A percentile compares a stretch with the other conserved stretches of the same genome.
Evolutionary conservation across 35 echinoderm and acorn worm species (phyloP).

Genomic region (Strongylocentrotus purpuratus): DNA sequence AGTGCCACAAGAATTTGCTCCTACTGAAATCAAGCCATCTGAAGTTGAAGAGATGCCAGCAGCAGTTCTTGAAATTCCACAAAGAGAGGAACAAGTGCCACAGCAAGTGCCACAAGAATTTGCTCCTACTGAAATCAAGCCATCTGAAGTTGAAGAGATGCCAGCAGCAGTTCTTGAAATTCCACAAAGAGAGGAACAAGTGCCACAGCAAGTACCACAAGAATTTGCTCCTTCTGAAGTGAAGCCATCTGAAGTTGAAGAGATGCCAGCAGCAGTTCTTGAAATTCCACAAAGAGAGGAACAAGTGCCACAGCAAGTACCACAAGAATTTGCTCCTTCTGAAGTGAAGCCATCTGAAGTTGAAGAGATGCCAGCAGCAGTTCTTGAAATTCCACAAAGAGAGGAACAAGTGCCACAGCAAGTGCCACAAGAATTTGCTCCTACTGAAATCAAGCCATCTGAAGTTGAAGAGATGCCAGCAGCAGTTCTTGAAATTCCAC

Average conservation of each 20-base stretch:
- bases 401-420: conserved; percentile 13
- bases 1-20: neutral
- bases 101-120: neutral
- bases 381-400: neutral
- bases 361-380: neutral
- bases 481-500: neutral
- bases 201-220: conserved; percentile 16
- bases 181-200: conserved; percentile 4
- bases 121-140: neutral
- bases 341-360: neutral
- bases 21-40: neutral
- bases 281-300: conserved; percentile 25
- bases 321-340: conserved; percentile 49
- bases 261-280: neutral
- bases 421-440: conserved; percentile 38
- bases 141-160: conserved; percentile 19
- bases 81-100: conserved; percentile 11
- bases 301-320: neutral
- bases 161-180: conserved; percentile 8
- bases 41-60: conserved; percentile 22
- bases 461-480: conserved; percentile 41
- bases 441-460: neutral
- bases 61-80: neutral
- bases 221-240: conserved; percentile 5
- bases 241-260: conserved; percentile 24